phyloP scores from a whole-genome alignment of 2,113 vertebrate species.

The Agapornis roseicollis region DNA sequence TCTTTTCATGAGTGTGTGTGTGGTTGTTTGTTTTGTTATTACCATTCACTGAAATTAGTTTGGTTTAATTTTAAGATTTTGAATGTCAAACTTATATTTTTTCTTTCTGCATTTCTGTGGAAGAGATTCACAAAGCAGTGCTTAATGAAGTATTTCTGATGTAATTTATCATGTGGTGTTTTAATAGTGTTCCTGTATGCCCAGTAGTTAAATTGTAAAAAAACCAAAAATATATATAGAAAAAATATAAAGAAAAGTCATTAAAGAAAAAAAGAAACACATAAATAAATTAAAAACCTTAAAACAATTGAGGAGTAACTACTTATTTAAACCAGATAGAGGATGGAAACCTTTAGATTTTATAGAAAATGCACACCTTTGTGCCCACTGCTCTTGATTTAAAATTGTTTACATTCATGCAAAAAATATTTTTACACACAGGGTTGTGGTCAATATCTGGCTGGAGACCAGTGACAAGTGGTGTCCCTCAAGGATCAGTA shows the following conservation, averaged over 20 bases:
- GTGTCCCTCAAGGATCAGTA: too few relatives aligned
- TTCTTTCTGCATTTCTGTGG: neutral
- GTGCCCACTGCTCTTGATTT: neutral
- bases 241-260: rapidly evolving
- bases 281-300: neutral
- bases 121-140: neutral
- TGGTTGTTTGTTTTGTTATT: neutral
- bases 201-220: neutral
- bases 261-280: neutral
- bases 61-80: neutral
- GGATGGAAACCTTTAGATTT: rapidly evolving
- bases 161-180: neutral
- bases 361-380: neutral
- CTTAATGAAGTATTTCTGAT: neutral
- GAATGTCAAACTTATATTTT: neutral
- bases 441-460: too few relatives aligned
- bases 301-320: neutral
- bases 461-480: too few relatives aligned
- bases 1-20: rapidly evolving
- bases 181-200: neutral
- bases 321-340: neutral
- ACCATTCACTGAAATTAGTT: neutral
- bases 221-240: too few relatives aligned
- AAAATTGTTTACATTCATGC: neutral
- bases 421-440: neutral